Percentiles rank a stretch among this genome's conserved stretches.
Conservation (phyloP, 2,797 vertebrate species). For the Salmo trutta region DNA sequence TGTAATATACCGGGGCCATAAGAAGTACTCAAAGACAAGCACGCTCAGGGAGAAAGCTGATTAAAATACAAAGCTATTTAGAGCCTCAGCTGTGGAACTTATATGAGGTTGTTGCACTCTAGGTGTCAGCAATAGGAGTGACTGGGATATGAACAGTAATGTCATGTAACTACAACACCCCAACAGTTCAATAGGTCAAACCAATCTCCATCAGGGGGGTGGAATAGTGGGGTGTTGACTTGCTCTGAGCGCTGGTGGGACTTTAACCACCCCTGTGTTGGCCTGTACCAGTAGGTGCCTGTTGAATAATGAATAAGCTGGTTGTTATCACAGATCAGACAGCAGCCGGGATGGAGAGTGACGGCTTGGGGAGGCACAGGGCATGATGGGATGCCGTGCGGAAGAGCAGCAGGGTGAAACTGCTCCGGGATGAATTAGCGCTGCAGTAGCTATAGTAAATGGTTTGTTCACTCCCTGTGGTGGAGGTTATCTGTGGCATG, state of each 20-base stretch:
- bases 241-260: conserved; percentile 37
- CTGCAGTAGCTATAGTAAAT: background rate
- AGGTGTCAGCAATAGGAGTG: conserved; percentile 23
- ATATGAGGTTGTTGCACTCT: conserved; percentile 24
- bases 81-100: background rate
- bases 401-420: conserved; percentile 1
- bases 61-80: conserved; percentile 37
- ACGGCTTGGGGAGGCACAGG: conserved; percentile 26
- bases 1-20: conserved; percentile 26
- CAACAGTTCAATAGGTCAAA: background rate
- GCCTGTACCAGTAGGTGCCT: conserved; percentile 39
- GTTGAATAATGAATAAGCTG: conserved; percentile 38
- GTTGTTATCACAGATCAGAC: conserved; percentile 10
- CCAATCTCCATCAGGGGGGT: background rate
- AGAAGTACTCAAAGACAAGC: conserved; percentile 25
- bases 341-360: conserved; percentile 27
- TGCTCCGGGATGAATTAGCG: conserved; percentile 17
- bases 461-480: conserved; percentile 4
- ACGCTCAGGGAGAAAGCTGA: conserved; percentile 15
- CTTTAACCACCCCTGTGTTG: conserved; percentile 24
- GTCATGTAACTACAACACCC: background rate
- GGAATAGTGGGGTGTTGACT: conserved; percentile 46
- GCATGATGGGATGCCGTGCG: background rate
- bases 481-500: background rate
- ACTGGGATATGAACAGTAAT: background rate